Base-by-base conservation (phyloP, 2,888 invertebrate genomes). In the Serrognathus titanus region DNA sequence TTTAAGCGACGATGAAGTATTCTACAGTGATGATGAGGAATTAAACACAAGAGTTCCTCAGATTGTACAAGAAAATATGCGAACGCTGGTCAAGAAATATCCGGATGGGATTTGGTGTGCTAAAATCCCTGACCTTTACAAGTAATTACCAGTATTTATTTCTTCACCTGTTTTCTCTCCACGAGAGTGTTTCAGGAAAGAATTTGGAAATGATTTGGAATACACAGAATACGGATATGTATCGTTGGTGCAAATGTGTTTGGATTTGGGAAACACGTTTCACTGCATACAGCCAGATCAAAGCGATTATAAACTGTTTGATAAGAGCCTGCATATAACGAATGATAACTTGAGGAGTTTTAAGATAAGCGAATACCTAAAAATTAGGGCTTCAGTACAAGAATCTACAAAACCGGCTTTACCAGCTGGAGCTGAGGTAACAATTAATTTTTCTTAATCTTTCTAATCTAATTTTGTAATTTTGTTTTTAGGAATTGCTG, bases 71-170 rank as follows among this genome's bases (percentile, higher is more conserved):
- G 55, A 65, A 13, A 73, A 74, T 58, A 63, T 76, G 16, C 66
- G 61, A 49, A 55, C 31, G 9, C 58, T 83, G 20, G 75, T 83
- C 4, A 46, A 53, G 0, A 70, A 75, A 16, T 70, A 76, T 47
- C 74, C 78, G 0, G 72, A 78, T 0, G 83, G 83, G 2, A 73
- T 83, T 9, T 79, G 78, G 78, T 80, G 79, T 63, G 73, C 77
- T 0, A 78, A 81, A 41, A 69, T 83, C 3, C 72, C 79, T 6
- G 64, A 70, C 10, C 57, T 77, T 2, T 81, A 83, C 68, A 76
- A 75, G 82, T 82, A 64, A 51, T 8, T 31, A 16, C 12, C 37
- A 35, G 36, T 48, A 11, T 11, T 36, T 31, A 48, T 36, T 38
- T 38, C 1, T 10, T 10, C 20, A 16, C 13, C 6, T 5, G 13